Base-by-base conservation (phyloP, 2,888 invertebrate species). In the Torymus tubicola region DNA sequence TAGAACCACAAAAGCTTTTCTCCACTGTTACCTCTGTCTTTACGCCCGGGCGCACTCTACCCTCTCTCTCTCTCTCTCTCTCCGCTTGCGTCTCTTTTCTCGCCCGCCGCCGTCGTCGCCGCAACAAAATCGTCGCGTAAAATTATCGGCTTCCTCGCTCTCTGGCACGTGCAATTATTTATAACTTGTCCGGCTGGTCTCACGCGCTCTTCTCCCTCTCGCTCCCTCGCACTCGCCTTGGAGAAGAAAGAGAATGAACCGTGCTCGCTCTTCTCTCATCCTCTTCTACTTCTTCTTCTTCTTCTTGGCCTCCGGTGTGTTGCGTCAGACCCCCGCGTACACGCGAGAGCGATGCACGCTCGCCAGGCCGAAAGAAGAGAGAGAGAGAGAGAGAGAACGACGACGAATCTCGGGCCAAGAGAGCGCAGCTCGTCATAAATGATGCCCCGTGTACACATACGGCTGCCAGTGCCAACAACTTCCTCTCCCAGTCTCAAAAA, bases 121-220 rank as follows among this genome's bases (percentile, higher is more conserved):
- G 63, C 31, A 3, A 12, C 16, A 8, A 14, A 42, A 60, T 73
- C 42, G 67, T 69, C 50, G 31, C 31, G 73, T 63, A 68, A 79
- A 73, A 79, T 78, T 71, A 78, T 79, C 63, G 16, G 74, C 64
- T 69, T 74, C 79, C 73, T 69, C 52, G 31, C 31, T 31, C 64
- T 42, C n/a, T 24, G n/a, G 53, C 18, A 60, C 65, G 63, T 52
- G 58, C 64, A 74, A 80, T 80, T 80, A 80, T 80, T 80, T 80
- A 75, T 75, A 80, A 80, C 65, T 74, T 69, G 67, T 80, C 64
- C 70, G 69, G 21, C 64, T 55, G 18, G 70, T 74, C 57, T n/a
- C 16, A 3, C 1, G 31, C 31, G 31, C 31, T 31, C 31, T 31
- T 8, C 8, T 31, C 3, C 31, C 31, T 31, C 3, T 8, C 31